These are phyloP conservation scores for Rhinella marina DNA, from an alignment of 2,797 vertebrate species.

Conservation along the genomic window DNA sequence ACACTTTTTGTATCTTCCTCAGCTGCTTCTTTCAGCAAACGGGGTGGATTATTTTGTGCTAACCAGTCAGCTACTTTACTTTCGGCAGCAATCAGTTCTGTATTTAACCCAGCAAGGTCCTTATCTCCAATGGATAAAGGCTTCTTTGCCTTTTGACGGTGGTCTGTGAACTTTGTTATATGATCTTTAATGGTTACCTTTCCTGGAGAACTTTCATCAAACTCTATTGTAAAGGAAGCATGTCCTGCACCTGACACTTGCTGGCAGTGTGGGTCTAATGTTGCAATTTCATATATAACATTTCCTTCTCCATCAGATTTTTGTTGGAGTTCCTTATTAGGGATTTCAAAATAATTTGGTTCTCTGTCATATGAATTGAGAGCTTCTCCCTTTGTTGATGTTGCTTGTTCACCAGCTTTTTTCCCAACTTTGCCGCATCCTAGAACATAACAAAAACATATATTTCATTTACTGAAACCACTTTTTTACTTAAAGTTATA, in stretches of 20 bases:
- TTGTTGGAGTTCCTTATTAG: slow-evolving; percentile 88
- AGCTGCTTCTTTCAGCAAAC: slow-evolving; percentile 88
- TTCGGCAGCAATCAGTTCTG: slow-evolving; percentile 95
- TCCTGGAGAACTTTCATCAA: slow-evolving; percentile 92
- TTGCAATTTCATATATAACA: slow-evolving; percentile 92
- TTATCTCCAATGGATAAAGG: slow-evolving; percentile 77
- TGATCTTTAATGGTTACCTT: slow-evolving; percentile 99
- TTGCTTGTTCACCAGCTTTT: slow-evolving; percentile 79
- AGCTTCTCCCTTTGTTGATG: slow-evolving; percentile 81
- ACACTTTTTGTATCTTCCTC: slow-evolving; percentile 98
- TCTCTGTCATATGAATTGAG: slow-evolving; percentile 82
- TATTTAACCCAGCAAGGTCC: slow-evolving; percentile 91
- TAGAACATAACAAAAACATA: slow-evolving; percentile 69
- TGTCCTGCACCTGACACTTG: slow-evolving; percentile 83
- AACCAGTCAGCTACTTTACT: slow-evolving; percentile 98
- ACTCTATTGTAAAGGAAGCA: slow-evolving; percentile 98
- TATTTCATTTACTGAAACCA: background rate
- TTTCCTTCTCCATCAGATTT: slow-evolving; percentile 81
- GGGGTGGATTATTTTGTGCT: slow-evolving; percentile 94
- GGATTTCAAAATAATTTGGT: slow-evolving; percentile 93
- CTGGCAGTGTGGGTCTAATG: slow-evolving; percentile 87
- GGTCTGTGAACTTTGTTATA: slow-evolving; percentile 88
- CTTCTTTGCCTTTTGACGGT: slow-evolving; percentile 88
- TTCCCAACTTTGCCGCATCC: slow-evolving; percentile 83
- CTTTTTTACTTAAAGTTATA: background rate